These are phyloP conservation scores for Marcusenius ussheri DNA, from an alignment of 2,113 vertebrate species.

Conservation along the genomic window DNA sequence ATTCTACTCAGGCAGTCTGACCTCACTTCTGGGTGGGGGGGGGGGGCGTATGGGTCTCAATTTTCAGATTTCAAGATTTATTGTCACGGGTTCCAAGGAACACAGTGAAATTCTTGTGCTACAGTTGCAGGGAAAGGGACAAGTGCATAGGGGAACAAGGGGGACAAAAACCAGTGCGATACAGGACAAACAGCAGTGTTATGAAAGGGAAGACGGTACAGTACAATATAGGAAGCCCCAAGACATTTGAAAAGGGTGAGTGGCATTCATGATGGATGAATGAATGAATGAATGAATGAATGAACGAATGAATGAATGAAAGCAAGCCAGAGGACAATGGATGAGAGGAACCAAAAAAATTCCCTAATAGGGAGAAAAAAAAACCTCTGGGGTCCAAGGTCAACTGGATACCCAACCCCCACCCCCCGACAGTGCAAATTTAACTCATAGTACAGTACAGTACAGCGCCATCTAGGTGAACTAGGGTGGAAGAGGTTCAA, in stretches of 20 bases:
- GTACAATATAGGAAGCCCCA: background rate
- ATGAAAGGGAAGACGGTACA: background rate
- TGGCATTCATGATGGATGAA: background rate
- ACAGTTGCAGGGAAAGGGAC: background rate
- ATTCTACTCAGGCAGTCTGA: background rate
- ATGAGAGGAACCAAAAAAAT: background rate
- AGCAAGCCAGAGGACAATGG: background rate
- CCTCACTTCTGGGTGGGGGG: background rate
- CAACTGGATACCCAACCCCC: background rate
- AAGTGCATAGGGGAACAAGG: background rate
- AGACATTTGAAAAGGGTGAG: background rate
- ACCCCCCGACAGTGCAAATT: no score
- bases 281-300: no score
- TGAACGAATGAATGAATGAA: background rate
- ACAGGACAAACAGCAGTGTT: background rate
- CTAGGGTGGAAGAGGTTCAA: background rate
- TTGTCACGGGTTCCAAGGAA: background rate
- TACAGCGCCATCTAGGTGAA: background rate
- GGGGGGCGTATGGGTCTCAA: background rate
- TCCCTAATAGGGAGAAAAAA: background rate
- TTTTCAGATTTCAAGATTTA: background rate
- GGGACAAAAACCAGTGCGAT: background rate
- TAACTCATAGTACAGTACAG: background rate
- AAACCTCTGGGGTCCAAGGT: background rate
- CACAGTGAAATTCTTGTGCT: background rate